These are phyloP conservation scores for Arothron firmamentum DNA, from an alignment of 2,113 vertebrate genomes.

Conservation along the genomic window DNA sequence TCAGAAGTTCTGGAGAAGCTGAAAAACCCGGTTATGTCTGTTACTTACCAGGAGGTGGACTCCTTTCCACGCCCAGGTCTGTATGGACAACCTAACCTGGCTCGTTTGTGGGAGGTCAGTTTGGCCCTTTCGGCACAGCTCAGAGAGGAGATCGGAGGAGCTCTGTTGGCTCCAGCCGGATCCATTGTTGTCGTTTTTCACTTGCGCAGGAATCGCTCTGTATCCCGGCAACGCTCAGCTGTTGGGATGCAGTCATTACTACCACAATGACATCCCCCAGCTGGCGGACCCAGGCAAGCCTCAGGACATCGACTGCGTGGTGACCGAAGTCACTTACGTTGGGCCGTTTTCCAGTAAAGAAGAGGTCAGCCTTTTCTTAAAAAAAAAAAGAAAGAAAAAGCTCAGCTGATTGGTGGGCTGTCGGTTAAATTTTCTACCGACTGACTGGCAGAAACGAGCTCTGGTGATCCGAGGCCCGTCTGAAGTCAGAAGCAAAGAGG, in stretches of 20 bases:
- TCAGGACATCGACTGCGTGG: constrained; percentile 77
- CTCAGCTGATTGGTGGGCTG: neutral
- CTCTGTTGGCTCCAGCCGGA: too few species aligned
- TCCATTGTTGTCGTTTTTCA: neutral
- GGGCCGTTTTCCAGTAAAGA: constrained; percentile 86
- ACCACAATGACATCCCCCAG: constrained; percentile 84
- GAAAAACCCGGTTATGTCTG: constrained; percentile 94
- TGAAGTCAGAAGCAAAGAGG: constrained; percentile 86
- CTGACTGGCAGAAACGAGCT: constrained; percentile 76
- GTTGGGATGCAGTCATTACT: constrained; percentile 88
- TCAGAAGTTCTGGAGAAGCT: constrained; percentile 90
- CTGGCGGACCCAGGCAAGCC: constrained; percentile 78
- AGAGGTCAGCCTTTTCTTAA: constrained; percentile 70
- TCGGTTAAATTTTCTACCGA: neutral
- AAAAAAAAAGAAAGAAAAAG: neutral
- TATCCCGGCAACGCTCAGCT: constrained; percentile 85
- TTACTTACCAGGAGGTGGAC: constrained; percentile 92
- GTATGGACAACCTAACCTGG: constrained; percentile 9
- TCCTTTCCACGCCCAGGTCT: constrained; percentile 87
- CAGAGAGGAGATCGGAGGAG: too few species aligned
- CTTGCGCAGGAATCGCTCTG: constrained; percentile 85
- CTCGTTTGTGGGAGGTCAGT: too few species aligned
- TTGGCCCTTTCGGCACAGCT: too few species aligned
- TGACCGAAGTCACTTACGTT: constrained; percentile 79
- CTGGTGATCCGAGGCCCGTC: constrained; percentile 87